Evolutionary conservation across 2,888 invertebrate species (phyloP).

Genomic region (Phytoseiulus persimilis): DNA sequence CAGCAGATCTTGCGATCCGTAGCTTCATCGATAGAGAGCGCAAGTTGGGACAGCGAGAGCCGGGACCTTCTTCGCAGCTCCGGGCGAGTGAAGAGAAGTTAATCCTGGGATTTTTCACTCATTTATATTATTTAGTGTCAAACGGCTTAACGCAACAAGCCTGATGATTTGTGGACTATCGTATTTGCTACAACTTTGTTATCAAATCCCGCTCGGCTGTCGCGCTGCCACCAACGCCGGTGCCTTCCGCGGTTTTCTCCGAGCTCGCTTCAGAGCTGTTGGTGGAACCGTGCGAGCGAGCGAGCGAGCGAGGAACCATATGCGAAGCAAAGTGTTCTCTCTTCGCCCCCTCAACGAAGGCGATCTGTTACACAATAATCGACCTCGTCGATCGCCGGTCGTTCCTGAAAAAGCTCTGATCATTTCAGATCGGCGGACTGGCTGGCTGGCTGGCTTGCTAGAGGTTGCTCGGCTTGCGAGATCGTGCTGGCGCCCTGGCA

Average conservation of each 20-base stretch:
- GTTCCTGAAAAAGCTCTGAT: neutral
- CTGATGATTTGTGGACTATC: neutral
- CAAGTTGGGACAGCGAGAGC: neutral
- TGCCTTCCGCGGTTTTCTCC: neutral
- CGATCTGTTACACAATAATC: conserved; percentile 5
- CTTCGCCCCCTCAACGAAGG: conserved; percentile 5
- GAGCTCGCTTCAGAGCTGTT: neutral
- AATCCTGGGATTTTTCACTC: neutral
- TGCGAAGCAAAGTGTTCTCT: neutral
- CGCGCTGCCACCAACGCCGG: neutral
- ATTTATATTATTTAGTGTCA: neutral
- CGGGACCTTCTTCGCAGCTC: neutral
- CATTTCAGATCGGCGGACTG: neutral
- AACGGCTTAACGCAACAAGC: neutral
- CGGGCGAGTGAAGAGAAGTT: neutral
- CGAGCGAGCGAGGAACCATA: neutral
- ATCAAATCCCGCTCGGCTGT: neutral
- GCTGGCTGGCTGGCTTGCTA: neutral
- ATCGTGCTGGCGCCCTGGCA: neutral
- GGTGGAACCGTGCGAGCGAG: neutral
- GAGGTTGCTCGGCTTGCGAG: neutral
- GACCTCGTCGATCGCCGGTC: neutral
- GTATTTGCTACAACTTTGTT: neutral
- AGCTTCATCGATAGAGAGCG: neutral
- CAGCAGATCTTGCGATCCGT: neutral